Evolutionary conservation across 2,113 vertebrate genomes (phyloP), one percentile per base, ranked within the genome.

Genomic region (Dermatemys mawii): DNA sequence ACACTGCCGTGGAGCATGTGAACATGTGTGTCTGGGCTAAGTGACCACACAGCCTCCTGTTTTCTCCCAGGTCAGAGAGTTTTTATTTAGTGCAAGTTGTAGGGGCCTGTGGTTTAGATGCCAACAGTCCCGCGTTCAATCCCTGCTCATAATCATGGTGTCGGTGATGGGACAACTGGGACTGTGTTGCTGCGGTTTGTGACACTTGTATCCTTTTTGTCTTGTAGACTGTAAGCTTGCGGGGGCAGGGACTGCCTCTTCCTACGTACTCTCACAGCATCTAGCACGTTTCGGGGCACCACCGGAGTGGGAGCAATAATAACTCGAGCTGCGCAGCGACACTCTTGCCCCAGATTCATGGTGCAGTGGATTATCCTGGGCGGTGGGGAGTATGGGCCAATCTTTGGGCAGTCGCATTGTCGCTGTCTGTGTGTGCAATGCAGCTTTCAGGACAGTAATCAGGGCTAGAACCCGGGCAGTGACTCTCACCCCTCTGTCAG

Each of bases 301-400:
- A 88, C 93, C 95, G 90, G 93, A 90, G 4, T 41, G 93, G 48
- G 1, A 87, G 94, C 88, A 96, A 92, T 92, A 92, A 92, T 96
- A 93, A 93, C 55, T 92, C 93, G 93, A 96, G 91, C 96, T 93
- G 16, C 78, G 93, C 96, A 94, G 16, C 78, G 93, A 87, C 90
- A 90, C 96, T 93, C 95, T 90, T 95, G 94, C 95, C 93, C 93
- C 57, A 95, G 88, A 93, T 96, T 93, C 93, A 93, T 93, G 96
- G 91, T 96, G 95, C 94, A 92, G 95, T 95, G 95, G 94, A 95
- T 97, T 67, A 19, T 93, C 96, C 97, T 89, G 94, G 95, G 93
- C 83, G 93, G 93, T 95, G 96, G 90, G 93, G 96, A 92, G 90
- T 96, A 95, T 63, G 82, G 91, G 92, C 96, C 96, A 92, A 93